phyloP scores from a whole-genome alignment of 92 coral and sea anemone species.

The Parazoanthus swiftii region DNA sequence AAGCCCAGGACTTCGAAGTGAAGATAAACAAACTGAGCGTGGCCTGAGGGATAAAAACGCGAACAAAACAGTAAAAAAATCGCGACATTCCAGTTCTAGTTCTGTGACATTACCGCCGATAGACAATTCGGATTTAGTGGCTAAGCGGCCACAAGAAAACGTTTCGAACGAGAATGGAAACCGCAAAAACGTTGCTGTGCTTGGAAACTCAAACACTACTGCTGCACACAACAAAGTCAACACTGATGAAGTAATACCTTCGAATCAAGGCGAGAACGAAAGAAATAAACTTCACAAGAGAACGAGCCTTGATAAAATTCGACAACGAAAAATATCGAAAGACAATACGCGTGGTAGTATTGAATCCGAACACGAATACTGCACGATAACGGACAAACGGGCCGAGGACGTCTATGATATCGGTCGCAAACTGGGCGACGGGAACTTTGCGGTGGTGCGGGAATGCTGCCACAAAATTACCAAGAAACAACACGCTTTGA shows the following conservation, averaged over 20 bases:
- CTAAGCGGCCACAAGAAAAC: constrained; percentile 45
- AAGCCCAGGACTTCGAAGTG: neutral
- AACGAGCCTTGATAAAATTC: constrained; percentile 42
- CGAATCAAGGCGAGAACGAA: constrained; percentile 8
- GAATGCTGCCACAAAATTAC: constrained; percentile 78
- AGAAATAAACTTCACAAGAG: constrained; percentile 39
- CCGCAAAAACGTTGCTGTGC: constrained; percentile 2
- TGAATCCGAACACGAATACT: constrained; percentile 61
- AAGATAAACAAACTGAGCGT: constrained; percentile 12
- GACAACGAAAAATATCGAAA: constrained; percentile 40
- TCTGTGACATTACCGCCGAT: constrained; percentile 77
- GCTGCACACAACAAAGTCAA: neutral
- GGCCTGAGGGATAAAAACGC: neutral
- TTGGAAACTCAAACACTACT: neutral
- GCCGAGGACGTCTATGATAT: constrained; percentile 87
- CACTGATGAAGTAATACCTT: neutral
- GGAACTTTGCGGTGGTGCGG: constrained; percentile 95
- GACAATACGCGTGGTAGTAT: constrained; percentile 46
- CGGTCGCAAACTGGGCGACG: constrained; percentile 94
- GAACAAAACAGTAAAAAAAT: constrained; percentile 7
- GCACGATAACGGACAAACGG: constrained; percentile 71
- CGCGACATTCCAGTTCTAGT: constrained; percentile 12
- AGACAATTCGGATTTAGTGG: constrained; percentile 57
- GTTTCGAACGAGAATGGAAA: neutral
- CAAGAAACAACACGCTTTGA: constrained; percentile 81